A percentile compares a stretch with the other conserved stretches of the same genome.
Evolutionary conservation across 2,113 vertebrate genomes (phyloP).

Genomic region (Cairina moschata): DNA sequence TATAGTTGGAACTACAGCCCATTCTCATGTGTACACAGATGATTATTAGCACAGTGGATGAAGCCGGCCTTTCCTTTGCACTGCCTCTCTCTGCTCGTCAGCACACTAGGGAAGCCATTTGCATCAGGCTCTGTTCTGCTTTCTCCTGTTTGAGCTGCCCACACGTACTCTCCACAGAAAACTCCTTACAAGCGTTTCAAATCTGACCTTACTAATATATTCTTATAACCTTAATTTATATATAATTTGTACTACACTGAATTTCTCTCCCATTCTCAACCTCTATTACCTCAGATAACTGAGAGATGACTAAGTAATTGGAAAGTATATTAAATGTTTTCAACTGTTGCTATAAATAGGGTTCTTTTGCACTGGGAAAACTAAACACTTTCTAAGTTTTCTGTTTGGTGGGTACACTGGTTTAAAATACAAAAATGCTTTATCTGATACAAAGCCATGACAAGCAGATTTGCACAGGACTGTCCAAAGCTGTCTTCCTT

Average conservation of each 20-base stretch:
- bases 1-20: not conserved
- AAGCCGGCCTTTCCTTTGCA: not conserved
- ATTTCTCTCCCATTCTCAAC: not conserved
- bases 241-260: not conserved
- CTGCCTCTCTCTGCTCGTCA: not conserved
- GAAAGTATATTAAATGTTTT: not conserved
- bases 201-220: not conserved
- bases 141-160: not conserved
- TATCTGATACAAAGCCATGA: not conserved
- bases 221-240: not conserved
- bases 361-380: not conserved
- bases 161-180: not conserved
- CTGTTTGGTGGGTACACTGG: not conserved
- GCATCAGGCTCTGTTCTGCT: not conserved
- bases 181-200: not conserved
- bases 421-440: not conserved
- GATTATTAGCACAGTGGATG: not conserved
- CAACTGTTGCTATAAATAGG: not conserved
- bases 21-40: accelerated
- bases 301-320: not conserved
- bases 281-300: not conserved
- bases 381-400: not conserved
- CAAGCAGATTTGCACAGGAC: not conserved
- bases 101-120: not conserved
- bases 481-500: not conserved